phyloP scores from a whole-genome alignment of 2,888 invertebrate genomes.

The Cheilosia vulpina region DNA sequence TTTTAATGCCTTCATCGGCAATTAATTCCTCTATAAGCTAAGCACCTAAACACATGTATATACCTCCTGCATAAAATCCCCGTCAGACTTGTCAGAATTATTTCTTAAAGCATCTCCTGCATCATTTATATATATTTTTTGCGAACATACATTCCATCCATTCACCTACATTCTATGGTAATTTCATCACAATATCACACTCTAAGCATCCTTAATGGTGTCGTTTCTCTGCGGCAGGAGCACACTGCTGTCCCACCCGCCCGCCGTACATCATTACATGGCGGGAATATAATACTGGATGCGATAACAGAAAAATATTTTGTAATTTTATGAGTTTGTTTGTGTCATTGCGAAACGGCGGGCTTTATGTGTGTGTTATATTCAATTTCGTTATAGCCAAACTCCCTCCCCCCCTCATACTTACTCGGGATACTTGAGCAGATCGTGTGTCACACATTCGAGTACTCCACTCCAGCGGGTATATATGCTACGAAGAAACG shows the following conservation, averaged over 20 bases:
- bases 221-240: conserved; percentile 61
- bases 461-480: conserved; percentile 20
- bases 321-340: conserved; percentile 74
- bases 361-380: conserved; percentile 61
- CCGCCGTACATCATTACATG: conserved; percentile 60
- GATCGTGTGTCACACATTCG: conserved; percentile 46
- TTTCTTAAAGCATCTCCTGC: background rate
- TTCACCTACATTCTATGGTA: conserved; percentile 64
- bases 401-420: background rate
- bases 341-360: conserved; percentile 65
- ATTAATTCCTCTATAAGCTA: background rate
- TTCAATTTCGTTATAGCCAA: conserved; percentile 58
- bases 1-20: background rate
- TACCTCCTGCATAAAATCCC: background rate
- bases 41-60: background rate
- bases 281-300: conserved; percentile 69
- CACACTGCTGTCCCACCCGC: no score
- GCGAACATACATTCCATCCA: conserved; percentile 5
- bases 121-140: background rate
- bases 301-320: conserved; percentile 75
- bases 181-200: conserved; percentile 69
- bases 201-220: conserved; percentile 70
- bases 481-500: conserved; percentile 52
- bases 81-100: background rate
- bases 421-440: conserved; percentile 37